These are phyloP conservation scores for Psittacula cyanocephala DNA, from an alignment of 2,113 vertebrate species.

Conservation along the genomic window DNA sequence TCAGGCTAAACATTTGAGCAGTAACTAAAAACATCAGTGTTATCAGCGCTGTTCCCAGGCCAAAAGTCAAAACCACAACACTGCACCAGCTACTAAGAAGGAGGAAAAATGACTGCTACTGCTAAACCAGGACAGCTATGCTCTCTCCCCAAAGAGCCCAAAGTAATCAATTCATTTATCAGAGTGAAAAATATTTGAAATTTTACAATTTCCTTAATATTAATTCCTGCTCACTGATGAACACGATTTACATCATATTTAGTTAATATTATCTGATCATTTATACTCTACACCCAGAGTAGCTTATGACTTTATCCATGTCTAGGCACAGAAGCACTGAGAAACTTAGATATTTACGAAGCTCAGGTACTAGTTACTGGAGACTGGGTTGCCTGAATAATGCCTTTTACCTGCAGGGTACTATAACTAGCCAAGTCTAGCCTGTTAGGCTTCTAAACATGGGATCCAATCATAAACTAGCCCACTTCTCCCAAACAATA, in stretches of 20 bases:
- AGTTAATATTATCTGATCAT: not conserved
- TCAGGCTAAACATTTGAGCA: too few relatives aligned
- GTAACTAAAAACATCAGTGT: too few relatives aligned
- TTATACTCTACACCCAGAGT: not conserved
- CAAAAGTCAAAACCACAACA: too few relatives aligned
- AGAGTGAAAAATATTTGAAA: not conserved
- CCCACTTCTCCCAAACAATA: not conserved
- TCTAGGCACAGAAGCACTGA: not conserved
- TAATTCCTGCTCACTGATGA: not conserved
- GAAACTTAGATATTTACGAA: not conserved
- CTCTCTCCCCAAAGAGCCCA: not conserved
- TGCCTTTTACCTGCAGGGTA: not conserved
- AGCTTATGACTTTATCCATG: not conserved
- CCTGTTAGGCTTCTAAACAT: not conserved
- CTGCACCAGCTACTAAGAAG: too few relatives aligned
- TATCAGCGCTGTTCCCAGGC: too few relatives aligned
- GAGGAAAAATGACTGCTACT: too few relatives aligned
- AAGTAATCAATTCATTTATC: not conserved
- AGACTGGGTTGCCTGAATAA: not conserved
- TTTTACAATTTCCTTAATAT: not conserved
- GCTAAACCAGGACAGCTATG: not conserved
- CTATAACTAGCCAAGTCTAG: not conserved
- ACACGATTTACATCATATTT: not conserved
- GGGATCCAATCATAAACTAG: not conserved
- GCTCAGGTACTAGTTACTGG: not conserved